Evolutionary conservation across 2,113 vertebrate genomes (phyloP).

Genomic region (Chionomys nivalis): DNA sequence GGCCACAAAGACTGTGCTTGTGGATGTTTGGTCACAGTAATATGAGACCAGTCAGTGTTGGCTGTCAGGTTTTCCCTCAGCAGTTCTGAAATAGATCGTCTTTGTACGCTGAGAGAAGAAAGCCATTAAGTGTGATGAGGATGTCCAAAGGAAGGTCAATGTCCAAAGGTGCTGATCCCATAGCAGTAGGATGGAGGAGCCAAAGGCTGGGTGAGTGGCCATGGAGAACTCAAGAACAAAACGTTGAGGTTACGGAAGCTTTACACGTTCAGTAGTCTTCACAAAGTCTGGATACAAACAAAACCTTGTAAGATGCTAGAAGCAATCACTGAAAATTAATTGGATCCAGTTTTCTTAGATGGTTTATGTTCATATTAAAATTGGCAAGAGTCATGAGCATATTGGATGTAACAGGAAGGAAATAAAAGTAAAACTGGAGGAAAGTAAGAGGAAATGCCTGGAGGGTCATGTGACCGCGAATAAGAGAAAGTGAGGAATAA

Average conservation of each 20-base stretch:
- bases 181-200: not conserved
- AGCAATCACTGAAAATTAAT: not conserved
- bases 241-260: not conserved
- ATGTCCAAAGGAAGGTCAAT: not conserved
- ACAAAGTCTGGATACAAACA: not conserved
- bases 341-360: no score
- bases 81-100: not conserved
- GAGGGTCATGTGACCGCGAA: not conserved
- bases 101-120: not conserved
- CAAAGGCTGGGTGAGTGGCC: not conserved
- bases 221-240: not conserved
- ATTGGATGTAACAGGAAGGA: not conserved
- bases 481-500: not conserved
- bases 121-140: not conserved
- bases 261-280: no score
- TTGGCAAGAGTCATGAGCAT: not conserved
- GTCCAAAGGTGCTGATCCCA: no score
- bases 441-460: not conserved
- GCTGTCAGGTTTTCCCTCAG: not conserved
- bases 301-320: not conserved
- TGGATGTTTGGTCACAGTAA: not conserved
- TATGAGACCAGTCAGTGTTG: not conserved
- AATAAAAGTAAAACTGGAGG: not conserved
- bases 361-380: not conserved
- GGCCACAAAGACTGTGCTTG: not conserved